Conservation (phyloP, 2,113 vertebrate species). For the Trinectes maculatus region DNA sequence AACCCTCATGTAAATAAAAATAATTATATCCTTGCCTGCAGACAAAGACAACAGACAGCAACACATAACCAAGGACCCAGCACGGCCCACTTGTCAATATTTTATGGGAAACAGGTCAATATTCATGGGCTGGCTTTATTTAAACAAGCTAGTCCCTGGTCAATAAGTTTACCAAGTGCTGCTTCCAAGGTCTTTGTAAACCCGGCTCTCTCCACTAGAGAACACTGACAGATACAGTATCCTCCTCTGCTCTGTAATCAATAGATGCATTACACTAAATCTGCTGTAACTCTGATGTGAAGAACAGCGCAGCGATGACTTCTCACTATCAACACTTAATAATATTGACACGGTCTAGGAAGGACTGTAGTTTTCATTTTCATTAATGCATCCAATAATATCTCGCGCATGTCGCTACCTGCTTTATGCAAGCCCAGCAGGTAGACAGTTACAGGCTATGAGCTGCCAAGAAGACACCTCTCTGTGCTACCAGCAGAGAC, state of each 20-base stretch:
- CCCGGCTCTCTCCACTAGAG: slow-evolving; percentile 18
- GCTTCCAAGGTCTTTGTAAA: slow-evolving; percentile 52
- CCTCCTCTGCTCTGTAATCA: slow-evolving; percentile 41
- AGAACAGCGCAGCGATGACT: slow-evolving; percentile 23
- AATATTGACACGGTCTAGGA: background rate
- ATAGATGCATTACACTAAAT: slow-evolving; percentile 35
- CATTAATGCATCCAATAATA: slow-evolving; percentile 31
- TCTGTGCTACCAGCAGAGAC: slow-evolving; percentile 15
- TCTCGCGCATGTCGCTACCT: slow-evolving; percentile 32
- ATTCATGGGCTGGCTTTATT: slow-evolving; percentile 58
- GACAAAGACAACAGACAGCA: slow-evolving; percentile 13
- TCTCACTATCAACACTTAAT: slow-evolving; percentile 22
- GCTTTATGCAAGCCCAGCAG: slow-evolving; percentile 24
- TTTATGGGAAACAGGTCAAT: slow-evolving; percentile 48
- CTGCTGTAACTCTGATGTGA: slow-evolving; percentile 23
- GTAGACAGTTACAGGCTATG: slow-evolving; percentile 22
- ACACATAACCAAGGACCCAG: slow-evolving; percentile 16
- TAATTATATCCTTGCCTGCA: background rate
- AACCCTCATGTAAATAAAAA: slow-evolving; percentile 6
- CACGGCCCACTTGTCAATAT: slow-evolving; percentile 44
- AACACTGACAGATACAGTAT: slow-evolving; percentile 22
- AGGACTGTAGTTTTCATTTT: slow-evolving; percentile 29
- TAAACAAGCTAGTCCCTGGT: slow-evolving; percentile 56
- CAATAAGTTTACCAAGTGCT: slow-evolving; percentile 63
- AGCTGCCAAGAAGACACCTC: slow-evolving; percentile 35